A percentile compares a stretch with the other conserved stretches of the same genome.
These are phyloP conservation scores for Gobiocypris rarus DNA, from an alignment of 2,113 vertebrate genomes.

Conservation along the genomic window DNA sequence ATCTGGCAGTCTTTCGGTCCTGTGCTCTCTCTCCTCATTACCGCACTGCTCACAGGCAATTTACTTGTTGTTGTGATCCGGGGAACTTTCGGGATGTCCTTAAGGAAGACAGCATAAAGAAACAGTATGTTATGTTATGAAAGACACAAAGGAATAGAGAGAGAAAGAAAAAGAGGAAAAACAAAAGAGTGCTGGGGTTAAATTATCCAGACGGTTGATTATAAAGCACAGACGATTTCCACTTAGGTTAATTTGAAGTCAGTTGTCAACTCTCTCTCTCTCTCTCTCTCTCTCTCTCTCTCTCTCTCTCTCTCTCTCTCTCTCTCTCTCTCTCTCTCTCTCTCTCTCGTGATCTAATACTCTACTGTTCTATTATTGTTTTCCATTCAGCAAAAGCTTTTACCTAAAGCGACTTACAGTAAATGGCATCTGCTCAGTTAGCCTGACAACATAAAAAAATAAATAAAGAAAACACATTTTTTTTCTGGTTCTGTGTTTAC, in stretches of 20 bases:
- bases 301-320: constrained; percentile 6
- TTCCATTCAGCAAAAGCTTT: constrained; percentile 33
- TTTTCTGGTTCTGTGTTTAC: neutral
- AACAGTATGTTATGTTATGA: constrained; percentile 4
- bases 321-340: neutral
- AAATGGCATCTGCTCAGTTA: neutral
- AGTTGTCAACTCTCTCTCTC: constrained; percentile 16
- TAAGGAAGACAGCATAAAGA: constrained; percentile 40
- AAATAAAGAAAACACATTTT: too few species aligned
- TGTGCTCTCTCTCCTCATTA: constrained; percentile 71
- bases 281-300: neutral
- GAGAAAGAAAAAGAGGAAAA: neutral
- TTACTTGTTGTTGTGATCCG: constrained; percentile 74
- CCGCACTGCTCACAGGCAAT: constrained; percentile 65
- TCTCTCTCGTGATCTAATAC: constrained; percentile 5
- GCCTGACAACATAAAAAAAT: neutral
- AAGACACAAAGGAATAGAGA: neutral
- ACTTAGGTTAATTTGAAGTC: constrained; percentile 12
- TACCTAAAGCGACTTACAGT: neutral
- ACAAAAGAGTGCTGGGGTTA: constrained; percentile 10
- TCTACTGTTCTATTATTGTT: neutral
- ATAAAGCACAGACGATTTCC: constrained; percentile 21
- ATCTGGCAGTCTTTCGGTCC: constrained; percentile 72
- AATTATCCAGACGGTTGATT: constrained; percentile 14
- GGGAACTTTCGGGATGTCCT: constrained; percentile 80